Conservation (phyloP, 2,113 vertebrate genomes). For the Redunca redunca region DNA sequence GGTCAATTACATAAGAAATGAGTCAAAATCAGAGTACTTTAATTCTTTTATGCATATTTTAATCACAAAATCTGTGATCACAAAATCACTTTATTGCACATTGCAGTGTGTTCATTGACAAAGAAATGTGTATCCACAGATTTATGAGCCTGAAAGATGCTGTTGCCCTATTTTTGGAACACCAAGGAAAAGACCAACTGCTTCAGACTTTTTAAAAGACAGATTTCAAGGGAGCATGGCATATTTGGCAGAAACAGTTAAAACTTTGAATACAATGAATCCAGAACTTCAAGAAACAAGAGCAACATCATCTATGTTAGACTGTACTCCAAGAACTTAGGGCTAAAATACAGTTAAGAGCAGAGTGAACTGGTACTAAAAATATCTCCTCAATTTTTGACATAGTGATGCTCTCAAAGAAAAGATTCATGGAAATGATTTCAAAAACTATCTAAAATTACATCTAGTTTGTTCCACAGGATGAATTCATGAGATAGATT, state of each 20-base stretch:
- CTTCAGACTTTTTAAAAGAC: constrained; percentile 16
- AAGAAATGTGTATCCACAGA: neutral
- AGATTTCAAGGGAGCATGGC: neutral
- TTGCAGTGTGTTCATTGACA: neutral
- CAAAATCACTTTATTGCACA: neutral
- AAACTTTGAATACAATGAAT: constrained; percentile 43
- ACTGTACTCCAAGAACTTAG: neutral
- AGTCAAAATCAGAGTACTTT: neutral
- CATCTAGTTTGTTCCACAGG: neutral
- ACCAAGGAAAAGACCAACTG: constrained; percentile 9
- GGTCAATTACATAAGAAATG: neutral
- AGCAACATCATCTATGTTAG: neutral
- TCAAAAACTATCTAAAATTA: constrained; percentile 18
- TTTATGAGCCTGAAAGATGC: neutral
- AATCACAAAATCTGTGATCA: neutral
- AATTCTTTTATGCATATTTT: neutral
- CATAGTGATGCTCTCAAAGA: neutral
- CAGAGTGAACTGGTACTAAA: constrained; percentile 25
- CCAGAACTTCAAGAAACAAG: constrained; percentile 29
- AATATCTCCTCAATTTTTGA: constrained; percentile 28
- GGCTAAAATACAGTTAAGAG: neutral
- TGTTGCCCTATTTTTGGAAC: constrained; percentile 50
- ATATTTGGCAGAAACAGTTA: constrained; percentile 21
- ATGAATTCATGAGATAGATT: neutral
- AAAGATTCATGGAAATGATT: constrained; percentile 12